Evolutionary conservation across 2,888 invertebrate species (phyloP).

Genomic region (Colletes collaris): DNA sequence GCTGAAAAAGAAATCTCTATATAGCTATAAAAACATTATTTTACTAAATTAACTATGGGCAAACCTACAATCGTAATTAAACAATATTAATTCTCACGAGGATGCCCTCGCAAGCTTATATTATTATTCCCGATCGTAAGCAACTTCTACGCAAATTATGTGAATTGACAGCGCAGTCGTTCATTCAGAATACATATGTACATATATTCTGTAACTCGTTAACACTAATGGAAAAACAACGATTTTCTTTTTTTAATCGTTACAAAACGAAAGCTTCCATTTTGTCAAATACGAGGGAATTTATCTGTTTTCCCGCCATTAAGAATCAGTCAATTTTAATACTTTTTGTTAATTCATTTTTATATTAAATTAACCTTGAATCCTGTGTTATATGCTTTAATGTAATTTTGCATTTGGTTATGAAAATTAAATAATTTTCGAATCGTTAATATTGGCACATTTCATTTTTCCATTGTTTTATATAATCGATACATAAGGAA

Average conservation of each 20-base stretch:
- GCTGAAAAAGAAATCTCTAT: background rate
- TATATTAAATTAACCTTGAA: background rate
- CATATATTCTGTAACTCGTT: conserved; percentile 28
- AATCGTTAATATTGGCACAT: background rate
- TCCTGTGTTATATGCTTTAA: background rate
- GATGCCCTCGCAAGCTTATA: conserved; percentile 64
- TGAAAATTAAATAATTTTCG: background rate
- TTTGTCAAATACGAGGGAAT: conserved; percentile 15
- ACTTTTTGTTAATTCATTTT: background rate
- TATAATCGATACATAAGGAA: background rate
- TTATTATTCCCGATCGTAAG: conserved; percentile 58
- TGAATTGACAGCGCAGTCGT: conserved; percentile 43
- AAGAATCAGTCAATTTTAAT: background rate
- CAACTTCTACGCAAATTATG: conserved; percentile 39
- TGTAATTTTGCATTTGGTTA: conserved; percentile 4
- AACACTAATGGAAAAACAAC: conserved; percentile 55
- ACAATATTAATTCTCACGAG: conserved; percentile 59
- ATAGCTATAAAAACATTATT: conserved; percentile 2
- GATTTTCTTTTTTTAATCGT: conserved; percentile 65
- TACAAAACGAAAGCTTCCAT: conserved; percentile 34
- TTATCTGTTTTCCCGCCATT: background rate
- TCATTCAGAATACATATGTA: conserved; percentile 28
- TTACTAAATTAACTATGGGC: background rate
- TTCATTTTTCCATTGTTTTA: conserved; percentile 2
- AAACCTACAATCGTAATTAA: conserved; percentile 23